Evolutionary conservation across 2,888 invertebrate genomes (phyloP), one percentile per base, ranked within the genome.

Genomic region (Podabrus alpinus): DNA sequence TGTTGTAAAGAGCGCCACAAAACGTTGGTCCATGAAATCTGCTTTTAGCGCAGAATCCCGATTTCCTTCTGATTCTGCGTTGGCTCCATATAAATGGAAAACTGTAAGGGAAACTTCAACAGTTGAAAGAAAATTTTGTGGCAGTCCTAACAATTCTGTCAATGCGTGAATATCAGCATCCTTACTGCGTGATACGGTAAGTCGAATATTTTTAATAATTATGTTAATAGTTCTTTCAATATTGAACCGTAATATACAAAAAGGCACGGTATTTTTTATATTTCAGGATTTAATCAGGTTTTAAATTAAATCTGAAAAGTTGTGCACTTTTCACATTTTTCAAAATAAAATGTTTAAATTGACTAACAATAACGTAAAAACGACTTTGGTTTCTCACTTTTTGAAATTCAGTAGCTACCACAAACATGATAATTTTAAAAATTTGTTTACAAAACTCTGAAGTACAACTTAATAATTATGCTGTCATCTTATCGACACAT

Each of bases 1-100:
- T 61, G 19, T 68, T 59, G 66, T 61, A 59, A 69, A 73, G 69
- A 69, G 72, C 75, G 74, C 73, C 76, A 77, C 71, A 76, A 80
- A 77, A 80, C 79, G 81, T 78, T 77, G 69, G 75, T 79, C 77
- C 75, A 79, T 74, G 75, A 77, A 71, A 60, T 73, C 64, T 78
- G 76, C 75, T 75, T 77, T 80, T 75, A 72, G 82, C 82, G 82
- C 82, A 82, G 81, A 81, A 79, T 81, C 82, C 77, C 75, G 72
- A 80, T 81, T 80, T 82, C 79, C 69, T 77, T 79, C 80, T 80
- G 81, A 82, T 82, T 81, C 82, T 82, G 82, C 82, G 81, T 82
- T 82, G 82, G 81, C 81, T 81, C 82, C 80, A 81, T 81, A 80
- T 80, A 77, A 77, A 78, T 77, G 77, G 79, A 77, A 79, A 79